Evolutionary conservation across 2,797 vertebrate genomes (phyloP).

Genomic region (Platyrinchus mystaceus): DNA sequence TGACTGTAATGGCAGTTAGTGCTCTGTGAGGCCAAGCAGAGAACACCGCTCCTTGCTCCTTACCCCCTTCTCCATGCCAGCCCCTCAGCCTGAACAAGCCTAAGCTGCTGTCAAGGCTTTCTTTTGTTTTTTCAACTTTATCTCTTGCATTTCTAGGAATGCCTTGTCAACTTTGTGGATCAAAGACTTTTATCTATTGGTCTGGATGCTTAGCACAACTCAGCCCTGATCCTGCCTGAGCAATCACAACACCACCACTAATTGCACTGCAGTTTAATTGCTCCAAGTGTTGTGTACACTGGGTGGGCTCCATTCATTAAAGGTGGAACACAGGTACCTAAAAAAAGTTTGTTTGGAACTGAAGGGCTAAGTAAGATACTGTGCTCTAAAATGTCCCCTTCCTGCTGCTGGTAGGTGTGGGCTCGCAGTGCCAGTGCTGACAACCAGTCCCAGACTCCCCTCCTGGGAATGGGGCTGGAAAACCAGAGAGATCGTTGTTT

Average conservation of each 20-base stretch:
- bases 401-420: neutral
- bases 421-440: neutral
- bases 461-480: neutral
- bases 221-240: neutral
- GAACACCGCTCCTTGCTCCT: neutral
- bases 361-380: neutral
- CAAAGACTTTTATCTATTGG: slow-evolving; percentile 18
- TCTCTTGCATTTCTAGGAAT: slow-evolving; percentile 14
- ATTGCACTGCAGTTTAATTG: neutral
- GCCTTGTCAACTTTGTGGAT: slow-evolving; percentile 25
- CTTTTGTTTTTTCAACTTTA: slow-evolving; percentile 26
- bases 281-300: neutral
- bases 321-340: neutral
- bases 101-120: neutral
- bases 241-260: neutral
- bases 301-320: neutral
- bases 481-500: neutral
- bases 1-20: neutral
- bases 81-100: neutral
- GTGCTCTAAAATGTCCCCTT: neutral
- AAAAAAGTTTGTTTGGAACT: neutral
- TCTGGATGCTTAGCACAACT: slow-evolving; percentile 12
- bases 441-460: neutral
- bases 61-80: neutral
- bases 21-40: slow-evolving; percentile 19